Base-by-base conservation (phyloP, 1,140 invertebrate species). In the Agrypnia vestita region DNA sequence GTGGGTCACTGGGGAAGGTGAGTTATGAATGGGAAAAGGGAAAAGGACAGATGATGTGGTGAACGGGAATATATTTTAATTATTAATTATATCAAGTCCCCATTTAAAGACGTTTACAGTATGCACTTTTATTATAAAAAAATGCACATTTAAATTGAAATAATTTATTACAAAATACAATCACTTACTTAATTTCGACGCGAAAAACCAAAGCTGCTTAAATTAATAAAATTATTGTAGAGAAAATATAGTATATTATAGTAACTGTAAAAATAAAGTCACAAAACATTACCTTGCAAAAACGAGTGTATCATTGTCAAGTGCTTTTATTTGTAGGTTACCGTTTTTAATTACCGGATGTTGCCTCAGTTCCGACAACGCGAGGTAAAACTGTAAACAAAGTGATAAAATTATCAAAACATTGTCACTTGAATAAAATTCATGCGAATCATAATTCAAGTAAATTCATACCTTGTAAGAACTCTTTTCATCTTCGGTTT, bases 351-450 rank as follows among this genome's bases (percentile, higher is more conserved):
- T 47, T 11, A 61, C 56, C 12, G 44, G 55, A 12, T 19, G 17
- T 17, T 76, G 43, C 4, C 73, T 59, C 15, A 76, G 13, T 25
- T 47, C 56, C 3, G 73, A 76, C 10, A 76, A 21, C 7, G 25
- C 13, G 15, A 19, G 4, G 17, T 76, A 76, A 3, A 76, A 61
- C 73, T 76, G 56, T 10, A 76, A 76, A 21, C 0, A 44, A 74
- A 64, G 4, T 17, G 9, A n/a, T 1, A 17, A 64, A n/a, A 64
- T 64, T 43, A 17, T 1, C 1, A 3, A 35, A 35, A 3, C 25
- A 35, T 35, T 6, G 25, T 1, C 6, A 35, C 25, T 35, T 3
- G 1, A 35, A 3, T 35, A 35, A 35, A 35, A 35, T 3, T 6
- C 1, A 35, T 35, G 1, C n/a, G 1, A 56, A 56, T 56, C 17